These are phyloP conservation scores for Tuberolachnus salignus DNA, from an alignment of 2,888 invertebrate genomes.

Conservation along the genomic window DNA sequence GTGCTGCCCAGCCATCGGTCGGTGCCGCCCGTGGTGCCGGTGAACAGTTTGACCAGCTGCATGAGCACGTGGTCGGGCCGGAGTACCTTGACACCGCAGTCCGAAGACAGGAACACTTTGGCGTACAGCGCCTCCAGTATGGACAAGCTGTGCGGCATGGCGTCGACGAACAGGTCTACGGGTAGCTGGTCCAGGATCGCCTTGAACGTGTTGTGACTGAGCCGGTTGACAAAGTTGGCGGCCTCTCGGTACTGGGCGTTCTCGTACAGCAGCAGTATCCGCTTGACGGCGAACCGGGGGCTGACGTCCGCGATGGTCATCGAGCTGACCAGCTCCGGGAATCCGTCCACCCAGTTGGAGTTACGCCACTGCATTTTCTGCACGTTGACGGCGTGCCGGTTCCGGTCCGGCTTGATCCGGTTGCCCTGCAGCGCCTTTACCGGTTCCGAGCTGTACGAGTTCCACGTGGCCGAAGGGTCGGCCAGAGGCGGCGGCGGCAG, in stretches of 20 bases:
- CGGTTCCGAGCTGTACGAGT: slow-evolving; percentile 63
- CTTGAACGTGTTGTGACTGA: slow-evolving; percentile 80
- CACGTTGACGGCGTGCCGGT: slow-evolving; percentile 65
- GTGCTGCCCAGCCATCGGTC: slow-evolving; percentile 62
- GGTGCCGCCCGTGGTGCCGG: slow-evolving; percentile 62
- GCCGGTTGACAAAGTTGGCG: slow-evolving; percentile 78
- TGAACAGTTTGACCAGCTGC: slow-evolving; percentile 82
- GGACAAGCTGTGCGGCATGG: slow-evolving; percentile 85
- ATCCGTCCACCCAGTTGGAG: slow-evolving; percentile 61
- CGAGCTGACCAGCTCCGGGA: slow-evolving; percentile 61
- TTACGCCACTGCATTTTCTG: slow-evolving; percentile 62
- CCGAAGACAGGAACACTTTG: slow-evolving; percentile 65
- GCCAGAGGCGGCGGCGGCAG: slow-evolving; percentile 61
- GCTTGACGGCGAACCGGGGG: slow-evolving; percentile 65
- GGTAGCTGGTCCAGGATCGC: slow-evolving; percentile 69
- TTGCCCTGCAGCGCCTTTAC: slow-evolving; percentile 65
- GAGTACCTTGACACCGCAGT: slow-evolving; percentile 63
- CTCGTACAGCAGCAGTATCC: slow-evolving; percentile 80
- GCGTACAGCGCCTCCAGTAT: slow-evolving; percentile 81
- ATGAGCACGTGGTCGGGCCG: slow-evolving; percentile 77
- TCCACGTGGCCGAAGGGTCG: slow-evolving; percentile 60
- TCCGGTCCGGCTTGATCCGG: slow-evolving; percentile 72
- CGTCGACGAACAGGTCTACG: slow-evolving; percentile 84
- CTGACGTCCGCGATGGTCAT: slow-evolving; percentile 62
- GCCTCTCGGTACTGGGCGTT: slow-evolving; percentile 90